A percentile compares a stretch with the other conserved stretches of the same genome.
These are phyloP conservation scores for Octopus sinensis DNA, from an alignment of 1,140 invertebrate genomes.

Conservation along the genomic window DNA sequence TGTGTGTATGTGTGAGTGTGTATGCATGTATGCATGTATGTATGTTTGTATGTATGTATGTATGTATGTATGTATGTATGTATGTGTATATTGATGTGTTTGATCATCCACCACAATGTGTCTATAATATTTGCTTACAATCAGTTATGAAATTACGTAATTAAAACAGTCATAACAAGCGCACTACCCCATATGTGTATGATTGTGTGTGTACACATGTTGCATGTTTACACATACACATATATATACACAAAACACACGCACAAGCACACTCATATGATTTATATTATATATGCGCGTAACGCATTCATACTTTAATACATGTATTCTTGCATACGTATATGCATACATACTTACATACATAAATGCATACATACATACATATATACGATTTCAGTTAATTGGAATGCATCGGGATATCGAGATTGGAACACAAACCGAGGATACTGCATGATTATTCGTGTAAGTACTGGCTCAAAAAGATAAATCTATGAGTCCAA, in stretches of 20 bases:
- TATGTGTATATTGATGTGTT: neutral
- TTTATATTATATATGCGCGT: neutral
- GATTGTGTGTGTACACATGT: too few relatives aligned
- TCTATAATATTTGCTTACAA: neutral
- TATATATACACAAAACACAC: neutral
- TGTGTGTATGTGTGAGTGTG: neutral
- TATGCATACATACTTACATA: neutral
- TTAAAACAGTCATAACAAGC: too few relatives aligned
- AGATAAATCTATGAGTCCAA: too few relatives aligned
- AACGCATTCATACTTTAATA: neutral
- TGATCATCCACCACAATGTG: neutral
- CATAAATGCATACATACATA: neutral
- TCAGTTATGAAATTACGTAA: neutral
- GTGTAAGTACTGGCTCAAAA: too few relatives aligned
- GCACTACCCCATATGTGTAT: too few relatives aligned
- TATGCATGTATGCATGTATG: neutral
- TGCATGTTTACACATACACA: neutral
- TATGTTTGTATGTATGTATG: neutral
- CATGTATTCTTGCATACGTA: neutral
- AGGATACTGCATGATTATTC: too few relatives aligned
- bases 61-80: conserved; percentile 1
- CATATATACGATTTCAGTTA: too few relatives aligned
- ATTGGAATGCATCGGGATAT: too few relatives aligned
- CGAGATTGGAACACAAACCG: too few relatives aligned
- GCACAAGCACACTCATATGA: neutral